Base-by-base conservation (phyloP, 1,140 invertebrate genomes). In the Lethocerus indicus region DNA sequence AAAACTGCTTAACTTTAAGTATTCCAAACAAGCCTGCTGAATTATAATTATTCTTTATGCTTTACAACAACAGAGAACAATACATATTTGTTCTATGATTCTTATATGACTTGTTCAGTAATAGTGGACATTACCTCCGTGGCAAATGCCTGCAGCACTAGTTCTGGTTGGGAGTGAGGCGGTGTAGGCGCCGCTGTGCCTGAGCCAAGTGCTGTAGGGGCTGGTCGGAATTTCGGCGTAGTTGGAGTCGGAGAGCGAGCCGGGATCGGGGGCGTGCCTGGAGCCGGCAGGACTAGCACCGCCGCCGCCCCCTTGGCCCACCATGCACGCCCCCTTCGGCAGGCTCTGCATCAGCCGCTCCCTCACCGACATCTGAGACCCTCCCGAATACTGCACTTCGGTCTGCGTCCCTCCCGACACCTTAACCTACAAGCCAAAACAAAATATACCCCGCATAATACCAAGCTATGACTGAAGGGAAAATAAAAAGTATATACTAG, bases 401-500 rank as follows among this genome's bases (percentile, higher is more conserved):
- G 87, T 90, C 64, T 90, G 87, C 0, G 86, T 90, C 5, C 86
- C 86, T 14, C 85, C 85, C 6, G 85, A 87, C 5, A 89, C 82
- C 68, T 89, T 88, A 16, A 70, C 67, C 68, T 71, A 42, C 1
- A 52, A n/a, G n/a, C n/a, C 14, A 49, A 41, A 24, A 49, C 26
- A 48, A 42, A 44, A 41, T 1, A 37, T 3, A 27, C 7, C 39
- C 20, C 14, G 13, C 24, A 41, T 3, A 41, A 2, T 2, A 9
- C 20, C 20, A n/a, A 32, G 29, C 29, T 32, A 7, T 32, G 16
- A 9, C 16, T 41, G 16, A 41, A 47, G n/a, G 21, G 13, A 16
- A 48, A 5, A 36, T 12, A 42, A 7, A 7, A 29, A 41, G 20
- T 48, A n/a, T 16, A 21, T 44, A 18, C 16, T 46, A 18, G 27